These are phyloP conservation scores for Ectemnius lituratus DNA, from an alignment of 2,888 invertebrate species.

Conservation along the genomic window DNA sequence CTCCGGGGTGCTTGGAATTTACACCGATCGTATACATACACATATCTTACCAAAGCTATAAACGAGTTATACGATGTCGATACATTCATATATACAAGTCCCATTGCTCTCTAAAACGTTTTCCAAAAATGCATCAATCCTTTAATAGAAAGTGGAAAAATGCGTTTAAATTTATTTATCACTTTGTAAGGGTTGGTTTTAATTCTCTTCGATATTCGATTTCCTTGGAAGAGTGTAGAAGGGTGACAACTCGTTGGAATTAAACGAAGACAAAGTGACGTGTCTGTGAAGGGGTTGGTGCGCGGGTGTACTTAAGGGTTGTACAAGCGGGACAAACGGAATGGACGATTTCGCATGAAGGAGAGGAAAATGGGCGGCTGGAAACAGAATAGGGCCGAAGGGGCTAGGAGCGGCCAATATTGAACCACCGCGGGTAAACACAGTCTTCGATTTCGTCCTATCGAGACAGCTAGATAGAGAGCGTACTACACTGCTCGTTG, in stretches of 20 bases:
- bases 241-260: no score
- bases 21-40: neutral
- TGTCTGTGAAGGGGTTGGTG: neutral
- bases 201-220: no score
- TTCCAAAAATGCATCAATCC: no score
- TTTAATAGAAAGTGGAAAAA: no score
- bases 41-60: neutral
- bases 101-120: no score
- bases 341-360: constrained; percentile 59
- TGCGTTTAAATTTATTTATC: no score
- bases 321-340: constrained; percentile 60
- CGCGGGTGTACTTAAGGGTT: constrained; percentile 26
- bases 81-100: neutral
- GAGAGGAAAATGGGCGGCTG: constrained; percentile 35
- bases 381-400: constrained; percentile 23
- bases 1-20: neutral
- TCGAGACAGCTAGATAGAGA: neutral
- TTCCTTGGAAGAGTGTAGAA: no score
- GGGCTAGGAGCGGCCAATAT: constrained; percentile 43
- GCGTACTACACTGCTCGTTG: neutral
- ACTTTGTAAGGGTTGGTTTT: no score
- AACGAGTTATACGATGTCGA: neutral
- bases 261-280: no score
- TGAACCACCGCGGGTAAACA: constrained; percentile 45
- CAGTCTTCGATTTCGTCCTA: constrained; percentile 53